Evolutionary conservation across 2,113 vertebrate species (phyloP).

Genomic region (Heterochromis multidens): DNA sequence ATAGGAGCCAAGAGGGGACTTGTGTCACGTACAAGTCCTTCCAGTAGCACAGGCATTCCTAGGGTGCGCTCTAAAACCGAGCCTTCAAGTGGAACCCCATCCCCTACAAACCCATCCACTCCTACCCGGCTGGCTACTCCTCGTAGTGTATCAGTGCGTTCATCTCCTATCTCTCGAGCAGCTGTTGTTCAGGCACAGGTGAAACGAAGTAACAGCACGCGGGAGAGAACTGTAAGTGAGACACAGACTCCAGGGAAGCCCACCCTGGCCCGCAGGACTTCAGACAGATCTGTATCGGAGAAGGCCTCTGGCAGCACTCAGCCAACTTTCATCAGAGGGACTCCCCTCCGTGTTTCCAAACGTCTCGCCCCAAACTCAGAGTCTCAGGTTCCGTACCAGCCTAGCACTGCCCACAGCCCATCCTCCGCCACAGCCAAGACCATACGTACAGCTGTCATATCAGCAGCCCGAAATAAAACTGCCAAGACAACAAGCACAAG

Average conservation of each 20-base stretch:
- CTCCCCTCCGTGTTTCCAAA: slow-evolving; percentile 71
- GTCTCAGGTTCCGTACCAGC: slow-evolving; percentile 35
- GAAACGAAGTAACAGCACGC: slow-evolving; percentile 53
- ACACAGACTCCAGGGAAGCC: slow-evolving; percentile 35
- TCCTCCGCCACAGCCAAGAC: slow-evolving; percentile 72
- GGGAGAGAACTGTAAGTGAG: slow-evolving; percentile 42
- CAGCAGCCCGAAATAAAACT: slow-evolving; percentile 67
- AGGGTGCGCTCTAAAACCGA: slow-evolving; percentile 70
- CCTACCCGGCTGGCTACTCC: slow-evolving; percentile 27
- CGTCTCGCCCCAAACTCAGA: slow-evolving; percentile 71
- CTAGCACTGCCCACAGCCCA: slow-evolving; percentile 50
- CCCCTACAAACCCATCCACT: slow-evolving; percentile 14
- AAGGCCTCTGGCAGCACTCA: slow-evolving; percentile 32
- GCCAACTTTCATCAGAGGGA: slow-evolving; percentile 62
- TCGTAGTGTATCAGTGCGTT: slow-evolving; percentile 57
- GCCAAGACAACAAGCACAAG: slow-evolving; percentile 56
- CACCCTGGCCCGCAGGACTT: slow-evolving; percentile 20
- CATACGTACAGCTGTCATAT: slow-evolving; percentile 74
- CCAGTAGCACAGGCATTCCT: slow-evolving; percentile 50
- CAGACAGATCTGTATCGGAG: slow-evolving; percentile 53
- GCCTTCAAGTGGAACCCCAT: background rate
- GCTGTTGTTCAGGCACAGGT: slow-evolving; percentile 25
- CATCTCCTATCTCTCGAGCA: slow-evolving; percentile 25
- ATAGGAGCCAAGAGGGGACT: slow-evolving; percentile 67
- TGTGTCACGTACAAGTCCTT: slow-evolving; percentile 34